These are phyloP conservation scores for Clitarchus hookeri DNA, from an alignment of 2,888 invertebrate species.

Conservation along the genomic window DNA sequence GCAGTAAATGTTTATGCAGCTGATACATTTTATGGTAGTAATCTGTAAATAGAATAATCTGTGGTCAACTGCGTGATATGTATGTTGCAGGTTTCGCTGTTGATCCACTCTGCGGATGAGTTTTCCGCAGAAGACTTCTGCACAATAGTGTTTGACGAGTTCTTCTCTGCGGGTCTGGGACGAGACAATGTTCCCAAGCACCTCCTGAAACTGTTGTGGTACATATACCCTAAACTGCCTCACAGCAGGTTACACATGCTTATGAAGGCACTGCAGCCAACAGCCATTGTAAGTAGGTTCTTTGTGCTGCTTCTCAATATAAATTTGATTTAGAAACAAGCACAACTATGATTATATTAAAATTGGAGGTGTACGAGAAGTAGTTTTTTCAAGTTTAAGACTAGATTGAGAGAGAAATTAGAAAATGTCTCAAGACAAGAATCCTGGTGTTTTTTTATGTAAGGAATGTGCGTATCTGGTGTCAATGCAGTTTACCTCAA, in stretches of 20 bases:
- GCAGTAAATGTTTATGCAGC: too few species aligned
- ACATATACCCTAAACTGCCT: conserved; percentile 84
- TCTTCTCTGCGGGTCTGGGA: conserved; percentile 86
- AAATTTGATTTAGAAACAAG: not conserved
- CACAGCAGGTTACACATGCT: conserved; percentile 76
- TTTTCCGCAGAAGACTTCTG: conserved; percentile 94
- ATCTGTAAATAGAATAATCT: too few species aligned
- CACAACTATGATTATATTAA: too few species aligned
- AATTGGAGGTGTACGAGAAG: too few species aligned
- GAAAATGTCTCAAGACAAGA: too few species aligned
- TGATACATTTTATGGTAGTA: too few species aligned
- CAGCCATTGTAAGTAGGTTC: conserved; percentile 53
- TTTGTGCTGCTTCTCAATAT: not conserved
- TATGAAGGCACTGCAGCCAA: conserved; percentile 75
- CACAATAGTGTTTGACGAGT: conserved; percentile 93
- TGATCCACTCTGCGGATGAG: conserved; percentile 89
- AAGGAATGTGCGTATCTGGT: too few species aligned
- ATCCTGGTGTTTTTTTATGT: too few species aligned
- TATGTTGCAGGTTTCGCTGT: conserved; percentile 63
- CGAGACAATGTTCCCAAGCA: conserved; percentile 92
- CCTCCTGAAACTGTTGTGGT: conserved; percentile 87
- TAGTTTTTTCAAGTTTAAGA: too few species aligned
- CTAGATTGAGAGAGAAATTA: too few species aligned
- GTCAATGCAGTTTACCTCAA: too few species aligned
- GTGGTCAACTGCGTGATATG: too few species aligned